Conservation (phyloP, 2,888 invertebrate genomes). For the Serrognathus titanus region DNA sequence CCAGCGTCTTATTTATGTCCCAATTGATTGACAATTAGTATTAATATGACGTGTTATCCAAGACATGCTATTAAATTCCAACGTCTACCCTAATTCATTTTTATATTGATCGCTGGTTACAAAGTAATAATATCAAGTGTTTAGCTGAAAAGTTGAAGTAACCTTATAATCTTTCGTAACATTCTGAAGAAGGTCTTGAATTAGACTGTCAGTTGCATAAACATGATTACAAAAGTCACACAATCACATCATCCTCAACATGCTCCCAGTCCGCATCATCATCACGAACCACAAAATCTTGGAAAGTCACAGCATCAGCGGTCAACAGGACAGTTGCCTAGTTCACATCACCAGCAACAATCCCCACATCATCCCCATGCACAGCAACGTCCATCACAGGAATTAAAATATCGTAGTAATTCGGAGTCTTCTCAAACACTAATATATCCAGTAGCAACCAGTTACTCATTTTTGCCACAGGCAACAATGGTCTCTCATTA, state of each 20-base stretch:
- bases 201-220: conserved; percentile 22
- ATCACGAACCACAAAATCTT: conserved; percentile 40
- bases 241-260: conserved; percentile 47
- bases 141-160: too few relatives aligned
- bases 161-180: too few relatives aligned
- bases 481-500: conserved; percentile 52
- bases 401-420: conserved; percentile 41
- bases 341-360: conserved; percentile 51
- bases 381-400: conserved; percentile 44
- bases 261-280: conserved; percentile 34
- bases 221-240: conserved; percentile 48
- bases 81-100: too few relatives aligned
- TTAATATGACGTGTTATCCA: too few relatives aligned
- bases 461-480: conserved; percentile 49
- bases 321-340: conserved; percentile 44
- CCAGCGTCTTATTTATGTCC: too few relatives aligned
- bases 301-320: conserved; percentile 37
- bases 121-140: too few relatives aligned
- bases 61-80: too few relatives aligned
- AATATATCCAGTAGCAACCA: conserved; percentile 42
- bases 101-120: too few relatives aligned
- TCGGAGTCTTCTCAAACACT: conserved; percentile 36
- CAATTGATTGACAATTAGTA: too few relatives aligned
- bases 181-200: too few relatives aligned
- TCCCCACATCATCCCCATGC: conserved; percentile 49